Evolutionary conservation across 1,140 invertebrate genomes (phyloP).

Genomic region (Atta cephalotes): DNA sequence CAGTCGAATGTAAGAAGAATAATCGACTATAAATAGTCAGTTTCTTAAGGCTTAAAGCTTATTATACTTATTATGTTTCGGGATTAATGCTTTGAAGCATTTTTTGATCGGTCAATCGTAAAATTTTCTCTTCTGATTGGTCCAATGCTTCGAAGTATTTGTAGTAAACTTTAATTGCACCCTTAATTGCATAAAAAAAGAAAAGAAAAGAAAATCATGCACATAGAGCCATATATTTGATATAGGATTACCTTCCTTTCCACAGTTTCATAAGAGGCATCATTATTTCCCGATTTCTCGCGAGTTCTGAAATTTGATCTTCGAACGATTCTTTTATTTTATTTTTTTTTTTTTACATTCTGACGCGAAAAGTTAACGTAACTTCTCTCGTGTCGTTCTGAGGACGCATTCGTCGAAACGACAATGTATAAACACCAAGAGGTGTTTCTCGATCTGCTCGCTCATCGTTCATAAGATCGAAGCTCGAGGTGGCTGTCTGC

Average conservation of each 20-base stretch:
- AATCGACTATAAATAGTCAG: no score
- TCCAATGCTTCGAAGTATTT: no score
- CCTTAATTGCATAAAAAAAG: neutral
- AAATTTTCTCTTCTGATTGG: no score
- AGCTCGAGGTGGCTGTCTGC: neutral
- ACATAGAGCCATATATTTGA: neutral
- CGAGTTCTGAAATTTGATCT: neutral
- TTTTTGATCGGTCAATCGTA: no score
- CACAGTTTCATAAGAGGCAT: neutral
- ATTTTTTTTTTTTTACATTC: neutral
- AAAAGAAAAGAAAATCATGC: neutral
- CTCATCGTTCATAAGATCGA: slow-evolving; percentile 32
- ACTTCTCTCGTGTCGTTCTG: neutral
- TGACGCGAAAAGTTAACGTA: slow-evolving; percentile 42
- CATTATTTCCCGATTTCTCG: neutral
- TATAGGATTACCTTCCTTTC: neutral
- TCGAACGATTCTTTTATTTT: neutral
- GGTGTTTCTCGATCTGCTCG: slow-evolving; percentile 13
- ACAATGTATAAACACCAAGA: slow-evolving; percentile 2
- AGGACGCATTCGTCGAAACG: slow-evolving; percentile 1
- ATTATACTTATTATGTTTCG: no score
- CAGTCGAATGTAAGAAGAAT: no score
- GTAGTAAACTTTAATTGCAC: no score
- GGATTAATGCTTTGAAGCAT: no score
- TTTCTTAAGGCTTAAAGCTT: no score